Evolutionary conservation across 1,140 invertebrate species (phyloP).

Genomic region (Potamilus streckersoni): DNA sequence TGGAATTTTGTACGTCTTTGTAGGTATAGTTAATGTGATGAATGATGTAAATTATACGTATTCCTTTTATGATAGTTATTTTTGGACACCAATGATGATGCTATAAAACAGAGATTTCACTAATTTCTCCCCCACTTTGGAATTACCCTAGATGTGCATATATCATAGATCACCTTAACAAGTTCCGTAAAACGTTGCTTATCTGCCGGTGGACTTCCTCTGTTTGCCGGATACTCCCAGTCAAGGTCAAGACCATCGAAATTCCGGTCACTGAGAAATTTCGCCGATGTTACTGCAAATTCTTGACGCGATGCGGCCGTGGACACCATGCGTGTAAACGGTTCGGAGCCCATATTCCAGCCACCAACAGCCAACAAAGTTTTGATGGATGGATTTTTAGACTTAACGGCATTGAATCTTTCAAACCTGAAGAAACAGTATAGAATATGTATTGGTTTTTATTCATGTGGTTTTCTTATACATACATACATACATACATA

Average conservation of each 20-base stretch:
- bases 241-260: constrained; percentile 97
- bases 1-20: too few relatives aligned
- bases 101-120: too few relatives aligned
- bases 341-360: constrained; percentile 94
- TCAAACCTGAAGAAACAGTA: constrained; percentile 39
- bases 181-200: constrained; percentile 90
- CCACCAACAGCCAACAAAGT: constrained; percentile 94
- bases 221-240: constrained; percentile 94
- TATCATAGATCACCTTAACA: constrained; percentile 75
- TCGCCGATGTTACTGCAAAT: constrained; percentile 73
- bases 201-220: constrained; percentile 92
- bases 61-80: too few relatives aligned
- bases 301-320: constrained; percentile 38
- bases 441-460: not conserved
- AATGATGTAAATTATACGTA: too few relatives aligned
- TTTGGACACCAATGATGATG: too few relatives aligned
- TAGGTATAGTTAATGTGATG: too few relatives aligned
- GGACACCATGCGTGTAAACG: constrained; percentile 68
- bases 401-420: constrained; percentile 73
- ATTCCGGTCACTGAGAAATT: constrained; percentile 90
- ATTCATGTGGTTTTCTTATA: not conserved
- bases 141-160: too few relatives aligned
- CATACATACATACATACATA: not conserved
- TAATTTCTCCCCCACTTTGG: too few relatives aligned
- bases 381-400: constrained; percentile 92